Percentiles rank a stretch among this genome's conserved stretches.
These are phyloP conservation scores for Macrocentrus cingulum DNA, from an alignment of 1,140 invertebrate genomes.

Conservation along the genomic window DNA sequence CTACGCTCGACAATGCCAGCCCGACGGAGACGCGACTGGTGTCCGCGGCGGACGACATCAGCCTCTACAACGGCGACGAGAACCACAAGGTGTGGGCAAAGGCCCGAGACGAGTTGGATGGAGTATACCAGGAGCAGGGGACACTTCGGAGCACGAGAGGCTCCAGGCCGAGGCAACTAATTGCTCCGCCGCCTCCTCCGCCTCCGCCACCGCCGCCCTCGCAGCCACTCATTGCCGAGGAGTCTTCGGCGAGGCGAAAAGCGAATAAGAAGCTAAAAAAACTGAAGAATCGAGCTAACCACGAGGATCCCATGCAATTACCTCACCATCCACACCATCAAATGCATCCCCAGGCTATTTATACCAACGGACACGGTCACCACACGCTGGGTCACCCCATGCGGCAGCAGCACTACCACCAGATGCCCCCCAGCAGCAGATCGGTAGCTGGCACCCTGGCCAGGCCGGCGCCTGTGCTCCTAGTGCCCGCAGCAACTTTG, in stretches of 20 bases:
- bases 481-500: slow-evolving; percentile 62
- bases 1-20: slow-evolving; percentile 51
- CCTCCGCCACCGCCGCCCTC: slow-evolving; percentile 64
- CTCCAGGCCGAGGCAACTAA: slow-evolving; percentile 75
- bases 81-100: slow-evolving; percentile 93
- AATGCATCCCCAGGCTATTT: slow-evolving; percentile 44
- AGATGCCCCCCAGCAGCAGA: slow-evolving; percentile 54
- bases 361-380: slow-evolving; percentile 50
- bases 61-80: slow-evolving; percentile 85
- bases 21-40: slow-evolving; percentile 59
- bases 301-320: slow-evolving; percentile 46
- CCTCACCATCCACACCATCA: slow-evolving; percentile 42
- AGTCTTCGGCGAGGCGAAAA: slow-evolving; percentile 51
- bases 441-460: slow-evolving; percentile 56
- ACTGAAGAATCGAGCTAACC: slow-evolving; percentile 42
- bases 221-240: slow-evolving; percentile 50
- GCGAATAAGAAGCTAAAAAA: slow-evolving; percentile 58
- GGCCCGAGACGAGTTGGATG: slow-evolving; percentile 72
- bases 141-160: slow-evolving; percentile 75
- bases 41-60: slow-evolving; percentile 68
- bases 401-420: slow-evolving; percentile 58
- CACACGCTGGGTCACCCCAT: slow-evolving; percentile 57
- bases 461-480: slow-evolving; percentile 58
- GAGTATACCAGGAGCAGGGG: slow-evolving; percentile 72
- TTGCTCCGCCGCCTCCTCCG: slow-evolving; percentile 77